Percentiles rank a stretch among this genome's conserved stretches.
Conservation (phyloP, 2,113 vertebrate genomes). For the Gallinago undulata region DNA sequence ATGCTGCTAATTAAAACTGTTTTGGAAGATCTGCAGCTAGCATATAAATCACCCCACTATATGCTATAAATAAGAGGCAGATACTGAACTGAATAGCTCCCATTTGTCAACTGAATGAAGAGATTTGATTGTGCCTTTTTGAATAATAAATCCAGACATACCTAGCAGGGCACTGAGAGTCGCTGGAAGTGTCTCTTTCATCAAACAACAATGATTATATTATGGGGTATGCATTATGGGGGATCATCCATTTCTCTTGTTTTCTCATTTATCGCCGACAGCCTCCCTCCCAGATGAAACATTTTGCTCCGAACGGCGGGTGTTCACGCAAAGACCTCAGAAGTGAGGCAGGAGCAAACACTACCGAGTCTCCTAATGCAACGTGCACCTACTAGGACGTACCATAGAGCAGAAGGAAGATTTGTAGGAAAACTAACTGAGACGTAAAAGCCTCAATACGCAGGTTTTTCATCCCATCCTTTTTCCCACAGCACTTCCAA, state of each 20-base stretch:
- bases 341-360: not conserved
- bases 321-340: not conserved
- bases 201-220: constrained; percentile 66
- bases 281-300: not conserved
- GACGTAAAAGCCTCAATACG: not conserved
- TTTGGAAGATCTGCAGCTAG: constrained; percentile 61
- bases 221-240: constrained; percentile 40
- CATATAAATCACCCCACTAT: constrained; percentile 70
- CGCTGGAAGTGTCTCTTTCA: constrained; percentile 51
- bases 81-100: constrained; percentile 70
- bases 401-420: not conserved
- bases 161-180: constrained; percentile 45
- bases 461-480: not conserved
- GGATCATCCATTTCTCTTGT: constrained; percentile 65
- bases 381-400: not conserved
- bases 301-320: not conserved
- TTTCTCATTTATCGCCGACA: constrained; percentile 59
- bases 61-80: constrained; percentile 73
- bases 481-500: fast-evolving
- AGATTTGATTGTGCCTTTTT: constrained; percentile 70
- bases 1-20: constrained; percentile 75
- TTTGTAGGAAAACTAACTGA: not conserved
- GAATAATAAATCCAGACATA: constrained; percentile 65
- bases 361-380: not conserved
- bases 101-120: constrained; percentile 75